Conservation (phyloP, 92 coral and sea anemone species). For the Paramuricea clavata region DNA sequence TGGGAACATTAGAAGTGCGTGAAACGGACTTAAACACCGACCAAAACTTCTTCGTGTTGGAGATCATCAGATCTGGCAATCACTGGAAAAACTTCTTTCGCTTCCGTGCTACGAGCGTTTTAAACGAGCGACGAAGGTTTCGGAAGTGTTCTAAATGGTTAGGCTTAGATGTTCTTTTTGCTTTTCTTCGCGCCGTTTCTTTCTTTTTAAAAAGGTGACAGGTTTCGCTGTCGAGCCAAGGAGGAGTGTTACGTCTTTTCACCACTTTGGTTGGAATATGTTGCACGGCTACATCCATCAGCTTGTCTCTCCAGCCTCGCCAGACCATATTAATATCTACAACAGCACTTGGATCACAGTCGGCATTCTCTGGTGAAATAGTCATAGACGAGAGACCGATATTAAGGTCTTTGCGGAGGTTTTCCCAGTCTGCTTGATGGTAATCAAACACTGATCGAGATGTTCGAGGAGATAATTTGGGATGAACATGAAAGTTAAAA, state of each 20-base stretch:
- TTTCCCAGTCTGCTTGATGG: slow-evolving; percentile 10
- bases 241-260: slow-evolving; percentile 53
- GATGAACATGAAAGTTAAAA: not conserved
- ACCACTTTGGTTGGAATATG: slow-evolving; percentile 31
- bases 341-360: not conserved
- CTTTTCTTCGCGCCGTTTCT: slow-evolving; percentile 48
- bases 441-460: slow-evolving; percentile 13
- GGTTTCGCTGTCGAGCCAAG: slow-evolving; percentile 55
- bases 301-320: not conserved
- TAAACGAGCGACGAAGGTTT: not conserved
- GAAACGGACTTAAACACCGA: no score
- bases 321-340: not conserved
- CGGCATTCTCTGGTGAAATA: not conserved
- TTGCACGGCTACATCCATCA: not conserved
- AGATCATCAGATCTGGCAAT: no score
- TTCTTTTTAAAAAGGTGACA: slow-evolving; percentile 52
- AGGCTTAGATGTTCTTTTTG: slow-evolving; percentile 13
- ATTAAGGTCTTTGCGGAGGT: not conserved
- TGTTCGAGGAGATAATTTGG: not conserved
- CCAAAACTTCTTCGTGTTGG: no score
- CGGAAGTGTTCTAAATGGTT: slow-evolving; percentile 50
- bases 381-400: not conserved
- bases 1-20: no score
- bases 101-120: not conserved
- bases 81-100: not conserved